Base-by-base conservation (phyloP, 2,113 vertebrate species). In the Macquaria australasica region DNA sequence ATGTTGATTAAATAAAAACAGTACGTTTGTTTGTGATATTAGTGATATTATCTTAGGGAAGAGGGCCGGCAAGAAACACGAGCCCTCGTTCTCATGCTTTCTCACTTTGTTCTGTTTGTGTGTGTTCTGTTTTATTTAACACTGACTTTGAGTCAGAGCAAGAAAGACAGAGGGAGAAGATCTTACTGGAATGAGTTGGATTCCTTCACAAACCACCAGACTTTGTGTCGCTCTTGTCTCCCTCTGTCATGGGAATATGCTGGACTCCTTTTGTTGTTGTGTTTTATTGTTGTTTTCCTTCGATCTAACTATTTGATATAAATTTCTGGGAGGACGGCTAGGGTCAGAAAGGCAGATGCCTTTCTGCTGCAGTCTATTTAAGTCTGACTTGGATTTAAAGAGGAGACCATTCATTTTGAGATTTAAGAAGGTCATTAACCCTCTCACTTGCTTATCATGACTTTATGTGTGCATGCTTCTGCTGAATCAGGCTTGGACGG, bases 191-290 rank as follows among this genome's bases (percentile, higher is more conserved):
- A 51, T 71, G 66, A 82, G 56, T 12, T 55, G 82, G 73, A 92
- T 93, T 92, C 86, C 75, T 91, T 72, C 37, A 34, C 28, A 89
- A 94, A 94, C 92, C 92, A 85, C 93, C 70, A 93, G 93, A 92
- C 93, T 94, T 45, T n/a, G 77, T 81, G 91, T 83, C 81, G 82
- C 91, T 93, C 66, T 79, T 34, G 43, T 77, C 77, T 80, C 34
- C 14, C 20, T 78, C 74, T 58, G 71, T 79, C 86, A 80, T 85
- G 85, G 74, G 90, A 93, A 90, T 90, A 48, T 50, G 73, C 69
- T 70, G 53, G 66, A 60, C 58, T 81, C 50, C 50, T 69, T 88
- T 59, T 91, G 82, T 81, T 83, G 53, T 79, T 78, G 62, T 31
- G 45, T 88, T 91, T 83, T 81, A 66, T 77, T 78, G 84, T 90